Base-by-base conservation (phyloP, 1,140 invertebrate genomes). In the Stenopsyche tienmushanensis region DNA sequence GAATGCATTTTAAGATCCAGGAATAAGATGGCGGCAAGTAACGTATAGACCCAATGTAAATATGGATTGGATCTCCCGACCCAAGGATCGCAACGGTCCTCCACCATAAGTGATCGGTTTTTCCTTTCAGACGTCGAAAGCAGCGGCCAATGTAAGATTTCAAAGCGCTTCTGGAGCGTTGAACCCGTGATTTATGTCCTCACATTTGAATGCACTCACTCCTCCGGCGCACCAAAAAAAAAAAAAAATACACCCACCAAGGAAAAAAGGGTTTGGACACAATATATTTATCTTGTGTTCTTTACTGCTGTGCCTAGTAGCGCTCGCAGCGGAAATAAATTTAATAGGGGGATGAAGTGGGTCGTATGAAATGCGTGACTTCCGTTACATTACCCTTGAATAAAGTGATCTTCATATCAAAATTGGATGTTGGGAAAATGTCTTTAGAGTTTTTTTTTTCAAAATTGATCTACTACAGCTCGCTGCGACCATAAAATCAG, bases 191-290 rank as follows among this genome's bases (percentile, higher is more conserved):
- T 66, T 66, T 66, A 66, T 66, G 57, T 54, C 57, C 57, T 57
- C 29, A 66, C 64, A 66, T 66, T 66, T 66, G 64, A 66, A 66
- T 66, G 64, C 64, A 66, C 64, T 66, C 47, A 60, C 60, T 66
- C 60, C 59, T 66, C 54, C 26, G 15, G 18, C 8, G 39, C 29
- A 13, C 29, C 13, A 34, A 34, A 34, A 18, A 20, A 55, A 34
- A 34, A 34, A 18, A 20, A 55, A 62, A 66, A 59, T 60, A 60
- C 55, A 59, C 54, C 26, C 26, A 26, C 34, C 5, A 8, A 15
- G 55, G 15, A 53, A 57, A 66, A 66, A 60, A 59, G 55, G 55
- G 55, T 60, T 66, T 23, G 29, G 17, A 21, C 7, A 52, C 29
- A 20, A 53, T 24, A 53, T 62, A 52, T 47, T 20, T 47, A 47